Percentiles rank a stretch among this genome's conserved stretches.
phyloP scores from a whole-genome alignment of 1,140 invertebrate species.

The Aphidius gifuensis region DNA sequence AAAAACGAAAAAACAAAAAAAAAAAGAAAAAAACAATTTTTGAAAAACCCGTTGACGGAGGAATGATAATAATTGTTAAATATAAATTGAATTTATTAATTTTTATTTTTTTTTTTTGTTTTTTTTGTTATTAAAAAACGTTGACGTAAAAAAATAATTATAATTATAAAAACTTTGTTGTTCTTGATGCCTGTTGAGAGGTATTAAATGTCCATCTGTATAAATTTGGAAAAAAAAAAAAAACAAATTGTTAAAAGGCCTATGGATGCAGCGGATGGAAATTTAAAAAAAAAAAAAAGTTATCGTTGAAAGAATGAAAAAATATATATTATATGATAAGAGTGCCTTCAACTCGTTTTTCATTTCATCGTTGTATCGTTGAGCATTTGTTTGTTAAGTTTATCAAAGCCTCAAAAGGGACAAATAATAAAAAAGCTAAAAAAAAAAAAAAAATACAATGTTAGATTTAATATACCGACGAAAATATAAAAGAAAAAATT shows the following conservation, averaged over 20 bases:
- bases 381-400: conserved; percentile 15
- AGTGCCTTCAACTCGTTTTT: conserved; percentile 56
- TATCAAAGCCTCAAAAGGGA: neutral
- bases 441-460: too few species aligned
- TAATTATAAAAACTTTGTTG: too few species aligned
- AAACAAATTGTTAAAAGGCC: conserved; percentile 33
- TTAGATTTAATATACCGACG: conserved; percentile 52
- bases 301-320: conserved; percentile 43
- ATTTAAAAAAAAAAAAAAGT: conserved; percentile 33
- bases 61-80: too few species aligned
- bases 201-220: conserved; percentile 34
- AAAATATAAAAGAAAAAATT: conserved; percentile 19
- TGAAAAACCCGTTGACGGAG: too few species aligned
- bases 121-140: too few species aligned
- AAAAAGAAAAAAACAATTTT: conserved; percentile 28
- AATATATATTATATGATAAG: conserved; percentile 49
- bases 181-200: too few species aligned
- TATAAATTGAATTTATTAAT: too few species aligned
- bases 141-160: too few species aligned
- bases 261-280: conserved; percentile 14
- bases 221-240: conserved; percentile 37
- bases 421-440: conserved; percentile 28
- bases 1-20: conserved; percentile 19
- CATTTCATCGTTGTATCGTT: conserved; percentile 48
- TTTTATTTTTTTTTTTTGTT: too few species aligned